These are phyloP conservation scores for Myopa testacea DNA, from an alignment of 2,888 invertebrate genomes.

Conservation along the genomic window DNA sequence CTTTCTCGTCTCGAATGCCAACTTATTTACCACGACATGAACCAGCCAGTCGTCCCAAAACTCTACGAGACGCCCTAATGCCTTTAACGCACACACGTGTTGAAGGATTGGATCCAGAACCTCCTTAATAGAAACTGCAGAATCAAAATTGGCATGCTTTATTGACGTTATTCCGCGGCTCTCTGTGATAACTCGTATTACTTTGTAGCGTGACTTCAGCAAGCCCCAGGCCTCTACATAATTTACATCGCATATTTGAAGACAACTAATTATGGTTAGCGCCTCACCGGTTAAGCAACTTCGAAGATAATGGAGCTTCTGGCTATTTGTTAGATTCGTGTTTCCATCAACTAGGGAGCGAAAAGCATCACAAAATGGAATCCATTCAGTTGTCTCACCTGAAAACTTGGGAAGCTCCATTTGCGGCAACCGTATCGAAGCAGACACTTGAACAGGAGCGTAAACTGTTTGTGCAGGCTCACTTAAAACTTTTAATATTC, in stretches of 20 bases:
- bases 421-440: no score
- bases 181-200: no score
- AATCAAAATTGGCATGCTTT: no score
- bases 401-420: no score
- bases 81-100: not conserved
- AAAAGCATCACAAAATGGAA: no score
- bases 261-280: not conserved
- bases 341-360: no score
- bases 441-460: not conserved
- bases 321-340: not conserved
- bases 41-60: not conserved
- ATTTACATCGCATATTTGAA: constrained; percentile 4
- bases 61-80: not conserved
- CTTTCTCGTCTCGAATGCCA: not conserved
- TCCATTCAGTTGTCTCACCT: no score
- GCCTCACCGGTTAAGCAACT: not conserved
- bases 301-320: not conserved
- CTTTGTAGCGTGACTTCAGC: not conserved
- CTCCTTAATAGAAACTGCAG: no score
- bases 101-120: not conserved
- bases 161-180: no score
- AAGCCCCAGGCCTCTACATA: not conserved
- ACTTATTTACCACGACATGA: not conserved
- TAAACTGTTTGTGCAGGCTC: not conserved
- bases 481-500: not conserved